Evolutionary conservation across 2,113 vertebrate genomes (phyloP).

Genomic region (Regulus satrapa): DNA sequence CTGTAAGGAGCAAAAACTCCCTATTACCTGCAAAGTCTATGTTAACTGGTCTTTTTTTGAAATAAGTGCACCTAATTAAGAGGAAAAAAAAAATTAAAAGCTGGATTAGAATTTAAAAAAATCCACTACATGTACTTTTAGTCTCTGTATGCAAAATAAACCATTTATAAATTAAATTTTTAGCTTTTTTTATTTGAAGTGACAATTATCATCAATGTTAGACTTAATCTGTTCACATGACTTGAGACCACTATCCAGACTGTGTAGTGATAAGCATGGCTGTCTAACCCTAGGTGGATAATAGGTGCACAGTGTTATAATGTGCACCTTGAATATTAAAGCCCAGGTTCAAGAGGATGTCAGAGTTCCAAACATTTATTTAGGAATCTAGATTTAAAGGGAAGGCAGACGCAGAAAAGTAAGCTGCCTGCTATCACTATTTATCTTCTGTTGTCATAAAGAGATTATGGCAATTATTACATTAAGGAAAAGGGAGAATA

Average conservation of each 20-base stretch:
- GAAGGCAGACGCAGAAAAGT: neutral
- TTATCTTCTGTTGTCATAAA: neutral
- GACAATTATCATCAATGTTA: neutral
- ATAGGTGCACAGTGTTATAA: neutral
- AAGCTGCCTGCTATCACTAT: neutral
- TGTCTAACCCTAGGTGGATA: neutral
- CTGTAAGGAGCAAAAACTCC: neutral
- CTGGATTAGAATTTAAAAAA: neutral
- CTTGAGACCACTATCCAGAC: no score
- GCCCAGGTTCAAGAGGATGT: neutral
- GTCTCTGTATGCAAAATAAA: neutral
- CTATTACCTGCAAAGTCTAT: neutral
- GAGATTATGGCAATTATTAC: neutral
- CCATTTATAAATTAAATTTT: neutral
- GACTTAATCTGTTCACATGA: fast-evolving
- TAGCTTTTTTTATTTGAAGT: neutral
- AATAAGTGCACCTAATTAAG: neutral
- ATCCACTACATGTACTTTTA: neutral
- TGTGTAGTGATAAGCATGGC: neutral
- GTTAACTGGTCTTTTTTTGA: neutral
- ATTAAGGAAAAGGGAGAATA: neutral
- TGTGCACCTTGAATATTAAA: neutral
- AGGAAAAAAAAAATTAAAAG: neutral
- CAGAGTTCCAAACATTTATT: neutral
- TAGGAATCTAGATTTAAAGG: neutral